phyloP scores from a whole-genome alignment of 2,888 invertebrate genomes.

The Amphipoea lucens region DNA sequence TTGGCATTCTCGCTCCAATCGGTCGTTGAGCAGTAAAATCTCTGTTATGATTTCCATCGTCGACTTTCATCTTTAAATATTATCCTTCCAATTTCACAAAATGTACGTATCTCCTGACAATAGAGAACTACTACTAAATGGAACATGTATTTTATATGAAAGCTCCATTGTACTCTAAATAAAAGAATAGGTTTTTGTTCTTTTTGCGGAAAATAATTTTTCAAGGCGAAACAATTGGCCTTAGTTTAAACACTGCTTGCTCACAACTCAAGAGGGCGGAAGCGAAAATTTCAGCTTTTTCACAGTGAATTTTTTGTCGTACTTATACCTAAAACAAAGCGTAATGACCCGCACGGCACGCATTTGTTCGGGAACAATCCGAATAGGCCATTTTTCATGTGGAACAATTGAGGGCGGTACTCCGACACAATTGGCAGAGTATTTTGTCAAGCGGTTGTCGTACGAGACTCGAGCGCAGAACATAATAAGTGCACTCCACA shows the following conservation, averaged over 20 bases:
- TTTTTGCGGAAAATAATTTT: constrained; percentile 73
- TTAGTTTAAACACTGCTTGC: constrained; percentile 81
- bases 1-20: constrained; percentile 80
- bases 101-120: constrained; percentile 34
- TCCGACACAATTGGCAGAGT: constrained; percentile 89
- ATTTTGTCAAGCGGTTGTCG: constrained; percentile 90
- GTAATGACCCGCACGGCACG: constrained; percentile 90
- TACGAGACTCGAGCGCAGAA: constrained; percentile 80
- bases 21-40: constrained; percentile 83
- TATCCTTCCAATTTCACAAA: constrained; percentile 72
- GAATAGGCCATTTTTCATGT: constrained; percentile 90
- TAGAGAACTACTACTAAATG: constrained; percentile 57
- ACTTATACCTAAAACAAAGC: constrained; percentile 89
- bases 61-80: constrained; percentile 78
- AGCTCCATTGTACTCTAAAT: constrained; percentile 68
- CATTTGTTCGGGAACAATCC: constrained; percentile 90
- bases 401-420: constrained; percentile 89
- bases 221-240: constrained; percentile 82
- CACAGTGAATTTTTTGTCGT: constrained; percentile 86
- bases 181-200: constrained; percentile 66
- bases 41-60: constrained; percentile 83
- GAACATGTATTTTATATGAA: constrained; percentile 35
- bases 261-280: constrained; percentile 83
- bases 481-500: constrained; percentile 85
- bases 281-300: constrained; percentile 84